Evolutionary conservation across 2,888 invertebrate species (phyloP).

Genomic region (Xylota segnis): DNA sequence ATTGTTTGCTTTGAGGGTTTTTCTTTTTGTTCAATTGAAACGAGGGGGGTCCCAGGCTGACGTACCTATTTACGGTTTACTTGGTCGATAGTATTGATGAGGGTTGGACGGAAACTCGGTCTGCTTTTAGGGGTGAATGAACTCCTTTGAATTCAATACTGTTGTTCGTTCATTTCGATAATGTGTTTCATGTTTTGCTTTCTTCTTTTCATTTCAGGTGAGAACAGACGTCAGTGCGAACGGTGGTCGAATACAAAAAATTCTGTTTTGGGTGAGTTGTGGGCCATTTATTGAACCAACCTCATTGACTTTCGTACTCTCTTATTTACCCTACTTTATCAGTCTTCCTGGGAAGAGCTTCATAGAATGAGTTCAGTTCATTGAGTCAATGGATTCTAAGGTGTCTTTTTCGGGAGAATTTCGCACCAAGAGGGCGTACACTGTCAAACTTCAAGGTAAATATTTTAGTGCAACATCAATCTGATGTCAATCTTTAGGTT

Average conservation of each 20-base stretch:
- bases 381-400: no score
- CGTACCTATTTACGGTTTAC: not conserved
- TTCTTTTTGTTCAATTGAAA: not conserved
- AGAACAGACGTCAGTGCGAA: not conserved
- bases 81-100: constrained; percentile 12
- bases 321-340: no score
- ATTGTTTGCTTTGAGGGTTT: not conserved
- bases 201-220: constrained; percentile 15
- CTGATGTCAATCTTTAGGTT: no score
- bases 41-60: not conserved
- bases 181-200: not conserved
- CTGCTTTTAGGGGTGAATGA: constrained; percentile 4
- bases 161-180: not conserved
- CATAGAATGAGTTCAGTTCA: no score
- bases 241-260: not conserved
- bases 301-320: no score
- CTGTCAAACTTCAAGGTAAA: no score
- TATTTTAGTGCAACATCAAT: no score
- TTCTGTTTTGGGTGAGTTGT: not conserved
- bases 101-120: not conserved
- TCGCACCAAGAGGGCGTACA: no score
- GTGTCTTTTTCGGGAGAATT: no score
- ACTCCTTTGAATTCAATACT: not conserved
- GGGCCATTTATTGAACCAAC: not conserved
- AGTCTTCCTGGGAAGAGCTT: no score